These are phyloP conservation scores for Brachypteracias leptosomus DNA, from an alignment of 2,113 vertebrate genomes.

Conservation along the genomic window DNA sequence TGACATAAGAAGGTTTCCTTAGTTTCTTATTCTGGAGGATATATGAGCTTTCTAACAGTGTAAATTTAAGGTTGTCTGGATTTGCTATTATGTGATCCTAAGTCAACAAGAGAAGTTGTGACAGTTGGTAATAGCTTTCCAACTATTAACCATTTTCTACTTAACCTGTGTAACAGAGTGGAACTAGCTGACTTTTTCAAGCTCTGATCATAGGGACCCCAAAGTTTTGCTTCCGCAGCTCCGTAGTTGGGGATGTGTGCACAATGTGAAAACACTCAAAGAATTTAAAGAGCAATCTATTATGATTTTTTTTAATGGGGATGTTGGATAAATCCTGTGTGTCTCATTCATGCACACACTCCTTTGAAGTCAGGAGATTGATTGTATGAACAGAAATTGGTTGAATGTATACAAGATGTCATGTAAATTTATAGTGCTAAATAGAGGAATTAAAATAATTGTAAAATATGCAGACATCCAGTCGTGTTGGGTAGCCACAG, in stretches of 20 bases:
- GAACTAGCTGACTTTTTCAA: background rate
- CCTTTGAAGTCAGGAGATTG: slow-evolving; percentile 10
- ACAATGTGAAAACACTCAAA: background rate
- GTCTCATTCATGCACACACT: background rate
- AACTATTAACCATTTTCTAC: background rate
- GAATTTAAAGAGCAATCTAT: background rate
- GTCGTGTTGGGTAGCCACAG: background rate
- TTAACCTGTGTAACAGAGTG: background rate
- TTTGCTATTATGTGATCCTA: background rate
- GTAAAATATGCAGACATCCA: background rate
- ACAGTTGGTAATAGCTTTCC: background rate
- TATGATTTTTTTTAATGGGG: background rate
- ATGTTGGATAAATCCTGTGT: background rate
- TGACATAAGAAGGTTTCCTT: background rate
- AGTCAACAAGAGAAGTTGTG: background rate
- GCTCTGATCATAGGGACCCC: background rate
- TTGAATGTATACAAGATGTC: background rate
- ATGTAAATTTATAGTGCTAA: background rate
- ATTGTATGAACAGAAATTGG: background rate
- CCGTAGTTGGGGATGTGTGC: background rate
- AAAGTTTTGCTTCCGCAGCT: background rate
- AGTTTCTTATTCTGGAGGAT: background rate
- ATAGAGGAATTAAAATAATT: background rate
- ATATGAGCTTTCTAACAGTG: background rate
- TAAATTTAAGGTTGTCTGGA: background rate